Percentiles rank a stretch among this genome's conserved stretches.
phyloP scores from a whole-genome alignment of 2,888 invertebrate species.

The Hoplodrina blanda region DNA sequence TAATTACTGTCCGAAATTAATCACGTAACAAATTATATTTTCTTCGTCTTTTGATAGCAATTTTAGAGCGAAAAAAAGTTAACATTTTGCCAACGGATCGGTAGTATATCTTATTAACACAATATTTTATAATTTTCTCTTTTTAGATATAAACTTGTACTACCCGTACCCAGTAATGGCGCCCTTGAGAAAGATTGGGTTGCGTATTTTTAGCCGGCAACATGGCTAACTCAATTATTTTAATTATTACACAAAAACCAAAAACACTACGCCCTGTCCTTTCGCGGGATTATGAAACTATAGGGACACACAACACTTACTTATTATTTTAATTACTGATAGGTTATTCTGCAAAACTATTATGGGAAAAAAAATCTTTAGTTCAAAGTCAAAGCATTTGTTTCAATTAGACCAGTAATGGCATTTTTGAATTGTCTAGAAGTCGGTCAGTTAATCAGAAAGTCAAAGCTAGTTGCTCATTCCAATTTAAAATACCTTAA shows the following conservation, averaged over 20 bases:
- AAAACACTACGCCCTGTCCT: conserved; percentile 13
- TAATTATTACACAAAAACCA: conserved; percentile 47
- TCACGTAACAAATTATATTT: background rate
- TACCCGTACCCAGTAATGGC: conserved; percentile 22
- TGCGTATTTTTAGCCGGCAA: conserved; percentile 44
- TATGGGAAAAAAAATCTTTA: background rate
- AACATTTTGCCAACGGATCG: background rate
- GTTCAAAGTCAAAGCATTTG: background rate
- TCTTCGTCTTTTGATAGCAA: background rate
- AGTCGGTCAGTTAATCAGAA: no score
- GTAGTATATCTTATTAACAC: background rate
- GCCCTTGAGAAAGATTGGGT: conserved; percentile 40
- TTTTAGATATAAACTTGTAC: conserved; percentile 32
- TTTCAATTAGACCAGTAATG: no score
- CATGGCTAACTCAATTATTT: conserved; percentile 47
- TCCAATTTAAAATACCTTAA: background rate
- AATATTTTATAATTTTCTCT: conserved; percentile 22
- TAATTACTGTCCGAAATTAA: background rate
- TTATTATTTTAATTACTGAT: conserved; percentile 36
- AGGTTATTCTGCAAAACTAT: background rate
- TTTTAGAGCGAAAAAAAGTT: background rate
- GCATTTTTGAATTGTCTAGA: no score
- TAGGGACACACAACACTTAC: background rate
- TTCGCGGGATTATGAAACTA: conserved; percentile 6
- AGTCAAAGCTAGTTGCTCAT: no score